Base-by-base conservation (phyloP, 2,888 invertebrate genomes). In the Ectemnius lituratus region DNA sequence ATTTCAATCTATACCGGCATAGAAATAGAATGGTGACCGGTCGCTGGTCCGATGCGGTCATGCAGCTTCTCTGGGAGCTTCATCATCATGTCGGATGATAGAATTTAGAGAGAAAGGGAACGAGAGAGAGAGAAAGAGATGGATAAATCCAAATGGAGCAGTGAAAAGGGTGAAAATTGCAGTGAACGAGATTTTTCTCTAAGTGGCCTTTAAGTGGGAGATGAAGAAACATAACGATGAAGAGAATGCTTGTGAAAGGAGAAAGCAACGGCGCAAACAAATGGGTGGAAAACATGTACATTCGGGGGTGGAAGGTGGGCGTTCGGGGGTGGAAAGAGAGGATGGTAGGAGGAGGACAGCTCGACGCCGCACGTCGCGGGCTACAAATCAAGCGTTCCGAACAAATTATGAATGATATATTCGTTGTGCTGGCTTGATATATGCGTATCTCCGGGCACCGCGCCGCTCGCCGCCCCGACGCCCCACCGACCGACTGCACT, bases 401-500 rank as follows among this genome's bases (percentile, higher is more conserved):
- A 90, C 90, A 89, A 90, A 90, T 90, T 90, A 90, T 90, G 89
- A 90, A 90, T 90, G 90, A 90, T 90, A 90, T 90, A 90, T 90
- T 89, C 88, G 88, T 88, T 87, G 84, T 82, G 86, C 84, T 70
- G 84, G 84, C 86, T 89, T 90, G 88, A 90, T 90, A 88, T 89
- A 89, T 86, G 88, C 84, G 83, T 85, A 85, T 84, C 86, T 86
- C 80, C 76, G 82, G 83, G 79, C 78, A 80, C 73, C 76, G 76
- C 77, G 82, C 75, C 76, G 76, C 77, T 80, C 37, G 37, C 37
- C 37, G 8, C 37, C 8, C 37, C 37, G 8, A 37, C 37, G 2
- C 37, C 37, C 37, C 8, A 6, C 37, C 37, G 82, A 76, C 77
- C 75, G 80, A 82, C 84, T 80, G 78, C 75, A 73, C 77, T 75